These are phyloP conservation scores for Phoebastria nigripes DNA, from an alignment of 2,797 vertebrate genomes.

Conservation along the genomic window DNA sequence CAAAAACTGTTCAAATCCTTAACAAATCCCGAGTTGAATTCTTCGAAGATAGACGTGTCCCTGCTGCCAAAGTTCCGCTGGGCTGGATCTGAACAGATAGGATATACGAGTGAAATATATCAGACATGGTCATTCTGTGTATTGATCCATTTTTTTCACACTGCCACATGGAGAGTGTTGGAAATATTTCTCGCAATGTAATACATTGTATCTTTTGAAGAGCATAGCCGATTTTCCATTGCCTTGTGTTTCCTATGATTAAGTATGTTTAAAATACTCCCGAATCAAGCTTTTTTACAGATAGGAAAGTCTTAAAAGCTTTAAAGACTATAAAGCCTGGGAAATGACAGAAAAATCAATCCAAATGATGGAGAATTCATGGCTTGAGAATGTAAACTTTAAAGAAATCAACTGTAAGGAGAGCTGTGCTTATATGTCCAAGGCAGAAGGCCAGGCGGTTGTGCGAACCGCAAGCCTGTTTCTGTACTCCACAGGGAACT, in stretches of 20 bases:
- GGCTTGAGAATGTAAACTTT: not conserved
- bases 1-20: not conserved
- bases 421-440: not conserved
- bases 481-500: not conserved
- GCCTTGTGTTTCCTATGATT: not conserved
- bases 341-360: not conserved
- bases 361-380: not conserved
- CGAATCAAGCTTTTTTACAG: not conserved
- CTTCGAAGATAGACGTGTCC: fast-evolving
- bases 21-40: not conserved
- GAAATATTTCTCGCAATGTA: not conserved
- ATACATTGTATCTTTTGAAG: not conserved
- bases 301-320: not conserved
- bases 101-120: fast-evolving
- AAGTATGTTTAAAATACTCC: not conserved
- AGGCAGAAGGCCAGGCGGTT: not conserved
- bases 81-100: not conserved
- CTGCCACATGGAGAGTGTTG: not conserved
- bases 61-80: not conserved
- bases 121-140: not conserved
- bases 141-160: not conserved
- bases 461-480: not conserved
- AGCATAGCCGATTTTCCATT: not conserved
- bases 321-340: not conserved
- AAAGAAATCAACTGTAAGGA: not conserved